Percentiles rank a stretch among this genome's conserved stretches.
These are phyloP conservation scores for Deroplatys truncata DNA, from an alignment of 2,888 invertebrate genomes.

Conservation along the genomic window DNA sequence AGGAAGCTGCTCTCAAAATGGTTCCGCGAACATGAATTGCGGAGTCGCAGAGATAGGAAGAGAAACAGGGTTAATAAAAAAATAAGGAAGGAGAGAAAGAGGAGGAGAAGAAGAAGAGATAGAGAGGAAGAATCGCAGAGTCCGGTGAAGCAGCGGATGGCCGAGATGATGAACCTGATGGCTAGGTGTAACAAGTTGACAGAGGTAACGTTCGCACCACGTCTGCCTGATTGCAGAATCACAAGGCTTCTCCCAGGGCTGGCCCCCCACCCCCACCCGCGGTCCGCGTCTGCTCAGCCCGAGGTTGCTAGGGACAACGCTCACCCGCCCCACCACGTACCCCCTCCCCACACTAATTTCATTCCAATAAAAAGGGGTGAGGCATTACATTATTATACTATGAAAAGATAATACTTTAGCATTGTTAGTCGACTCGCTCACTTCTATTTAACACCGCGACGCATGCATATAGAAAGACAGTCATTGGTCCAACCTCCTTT, in stretches of 20 bases:
- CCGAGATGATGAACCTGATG: neutral
- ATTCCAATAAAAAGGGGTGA: neutral
- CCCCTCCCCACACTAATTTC: neutral
- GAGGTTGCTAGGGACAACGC: conserved; percentile 24
- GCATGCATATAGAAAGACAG: no score
- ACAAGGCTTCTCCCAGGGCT: neutral
- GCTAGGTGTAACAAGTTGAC: neutral
- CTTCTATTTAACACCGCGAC: neutral
- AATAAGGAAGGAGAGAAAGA: neutral
- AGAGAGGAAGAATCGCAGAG: neutral
- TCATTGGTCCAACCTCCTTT: neutral
- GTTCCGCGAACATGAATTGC: neutral
- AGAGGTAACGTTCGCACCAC: neutral
- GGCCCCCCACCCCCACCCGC: neutral
- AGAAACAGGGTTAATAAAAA: neutral
- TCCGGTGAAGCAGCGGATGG: neutral
- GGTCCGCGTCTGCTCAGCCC: conserved; percentile 23
- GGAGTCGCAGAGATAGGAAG: neutral
- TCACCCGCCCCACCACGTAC: neutral
- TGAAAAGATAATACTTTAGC: neutral
- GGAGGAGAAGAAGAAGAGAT: neutral
- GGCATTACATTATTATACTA: neutral
- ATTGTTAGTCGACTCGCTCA: neutral
- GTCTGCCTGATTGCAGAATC: neutral
- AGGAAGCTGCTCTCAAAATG: neutral